These are phyloP conservation scores for Drosophila sucinea DNA, from an alignment of 1,140 invertebrate genomes.

Conservation along the genomic window DNA sequence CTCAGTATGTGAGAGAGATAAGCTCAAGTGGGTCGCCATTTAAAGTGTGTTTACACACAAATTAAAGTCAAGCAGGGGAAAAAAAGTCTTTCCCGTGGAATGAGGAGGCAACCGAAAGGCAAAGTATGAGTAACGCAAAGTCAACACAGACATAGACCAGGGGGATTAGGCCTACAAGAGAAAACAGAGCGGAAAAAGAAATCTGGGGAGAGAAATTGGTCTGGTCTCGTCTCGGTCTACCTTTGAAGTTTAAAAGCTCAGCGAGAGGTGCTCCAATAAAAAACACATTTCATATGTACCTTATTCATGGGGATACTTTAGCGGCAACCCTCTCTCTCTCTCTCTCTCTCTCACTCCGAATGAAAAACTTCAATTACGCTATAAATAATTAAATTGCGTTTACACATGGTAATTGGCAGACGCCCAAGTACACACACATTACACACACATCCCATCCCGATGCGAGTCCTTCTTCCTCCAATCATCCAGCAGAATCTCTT, in stretches of 20 bases:
- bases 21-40: slow-evolving; percentile 52
- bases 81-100: not conserved
- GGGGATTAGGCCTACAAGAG: slow-evolving; percentile 34
- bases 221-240: slow-evolving; percentile 3
- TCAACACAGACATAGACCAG: slow-evolving; percentile 60
- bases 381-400: slow-evolving; percentile 70
- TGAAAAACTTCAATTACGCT: slow-evolving; percentile 65
- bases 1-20: slow-evolving; percentile 40
- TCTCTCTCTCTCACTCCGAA: slow-evolving; percentile 18
- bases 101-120: slow-evolving; percentile 25
- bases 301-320: slow-evolving; percentile 1
- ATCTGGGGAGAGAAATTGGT: not conserved
- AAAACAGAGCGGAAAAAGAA: not conserved
- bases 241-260: slow-evolving; percentile 44
- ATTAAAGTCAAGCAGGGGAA: slow-evolving; percentile 69
- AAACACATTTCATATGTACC: not conserved
- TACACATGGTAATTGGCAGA: slow-evolving; percentile 63
- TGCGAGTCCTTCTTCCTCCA: not conserved
- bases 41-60: slow-evolving; percentile 80
- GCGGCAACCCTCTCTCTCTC: slow-evolving; percentile 18
- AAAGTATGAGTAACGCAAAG: slow-evolving; percentile 62
- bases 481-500: slow-evolving; percentile 7
- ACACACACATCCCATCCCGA: slow-evolving; percentile 21
- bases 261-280: not conserved
- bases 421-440: not conserved